Evolutionary conservation across 2,888 invertebrate species (phyloP), one percentile per base, ranked within the genome.

Genomic region (Aporophyla lueneburgensis): DNA sequence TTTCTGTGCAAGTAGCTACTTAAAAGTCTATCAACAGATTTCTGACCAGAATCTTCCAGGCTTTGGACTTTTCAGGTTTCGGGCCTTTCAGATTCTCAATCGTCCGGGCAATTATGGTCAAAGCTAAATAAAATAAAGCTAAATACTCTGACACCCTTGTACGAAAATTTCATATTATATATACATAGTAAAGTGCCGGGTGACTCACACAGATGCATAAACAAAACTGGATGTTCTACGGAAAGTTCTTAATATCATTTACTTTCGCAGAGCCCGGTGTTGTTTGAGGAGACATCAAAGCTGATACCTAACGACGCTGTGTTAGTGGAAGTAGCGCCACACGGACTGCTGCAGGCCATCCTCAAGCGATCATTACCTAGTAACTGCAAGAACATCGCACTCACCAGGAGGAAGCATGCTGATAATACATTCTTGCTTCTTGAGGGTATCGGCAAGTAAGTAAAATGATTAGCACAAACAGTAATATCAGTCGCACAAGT

Each of bases 241-340:
- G 5, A 66, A 14, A 14, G 2, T 27, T 69, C 19, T 3, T 19
- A 51, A n/a, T n/a, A 9, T 3, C 33, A 33, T 9, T 63, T 27
- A 16, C 65, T 40, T 65, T 19, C n/a, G 16, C 58, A 86, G 85
- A 88, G 65, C 40, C 74, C 88, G 2, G 98, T 98, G 6, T 92
- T 97, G 49, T 98, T 98, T 90, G 98, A 98, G 91, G 99, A 99
- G 93, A 98, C 98, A 0, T 96, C 98, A 9, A 95, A 95, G 63
- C 97, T 98, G 89, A 97, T 99, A 70, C 99, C 98, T 0, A 95
- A 97, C 40, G 97, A 98, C 90, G 98, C 99, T 0, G 97, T 99
- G 61, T 97, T 98, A 33, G 97, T 99, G 80, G 99, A 99, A 93
- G 97, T 99, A 81, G 99, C 99, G 0, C 99, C 99, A 0, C 99